Evolutionary conservation across 35 echinoderm and acorn worm genomes (phyloP).

Genomic region (Heliocidaris erythrogramma): DNA sequence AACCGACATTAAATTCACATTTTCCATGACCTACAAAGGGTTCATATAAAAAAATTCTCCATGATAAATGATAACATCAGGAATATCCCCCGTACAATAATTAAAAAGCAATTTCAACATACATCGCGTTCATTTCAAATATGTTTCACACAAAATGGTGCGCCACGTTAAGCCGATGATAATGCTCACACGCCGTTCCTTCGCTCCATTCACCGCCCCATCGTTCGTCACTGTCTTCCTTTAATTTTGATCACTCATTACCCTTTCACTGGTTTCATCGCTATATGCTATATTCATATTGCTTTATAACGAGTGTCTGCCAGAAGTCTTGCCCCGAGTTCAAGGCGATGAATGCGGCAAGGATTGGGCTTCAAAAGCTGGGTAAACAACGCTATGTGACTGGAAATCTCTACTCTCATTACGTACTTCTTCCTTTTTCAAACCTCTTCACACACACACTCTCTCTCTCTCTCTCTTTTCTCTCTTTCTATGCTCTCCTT

Average conservation of each 20-base stretch:
- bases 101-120: no score
- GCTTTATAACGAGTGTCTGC: constrained; percentile 9
- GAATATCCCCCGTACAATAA: no score
- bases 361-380: constrained; percentile 10
- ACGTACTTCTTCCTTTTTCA: not conserved
- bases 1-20: no score
- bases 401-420: constrained; percentile 32
- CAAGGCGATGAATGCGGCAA: constrained; percentile 5
- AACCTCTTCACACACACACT: not conserved
- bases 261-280: not conserved
- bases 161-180: not conserved
- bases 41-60: no score
- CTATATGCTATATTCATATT: constrained; percentile 13
- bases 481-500: not conserved
- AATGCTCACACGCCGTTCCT: not conserved
- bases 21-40: no score
- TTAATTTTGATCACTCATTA: constrained; percentile 3
- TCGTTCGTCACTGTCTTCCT: not conserved
- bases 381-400: constrained; percentile 23
- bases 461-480: no score
- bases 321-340: not conserved
- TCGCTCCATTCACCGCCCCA: not conserved
- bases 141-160: not conserved
- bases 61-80: no score
- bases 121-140: not conserved